Evolutionary conservation across 1,140 invertebrate genomes (phyloP).

Genomic region (Rhopalosiphum padi): DNA sequence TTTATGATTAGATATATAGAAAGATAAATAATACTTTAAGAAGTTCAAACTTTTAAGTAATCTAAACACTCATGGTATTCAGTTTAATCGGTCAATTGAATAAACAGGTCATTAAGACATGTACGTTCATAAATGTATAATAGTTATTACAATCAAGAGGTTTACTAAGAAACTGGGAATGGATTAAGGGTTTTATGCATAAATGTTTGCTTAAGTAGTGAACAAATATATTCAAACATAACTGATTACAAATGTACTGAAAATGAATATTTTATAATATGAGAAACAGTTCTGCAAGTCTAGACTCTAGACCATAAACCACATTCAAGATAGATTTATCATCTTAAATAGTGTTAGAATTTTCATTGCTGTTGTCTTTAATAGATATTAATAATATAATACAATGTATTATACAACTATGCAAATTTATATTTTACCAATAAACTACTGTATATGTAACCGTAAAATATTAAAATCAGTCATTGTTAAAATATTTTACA

Average conservation of each 20-base stretch:
- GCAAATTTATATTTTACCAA: slow-evolving; percentile 15
- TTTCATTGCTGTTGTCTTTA: not conserved
- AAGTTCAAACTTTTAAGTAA: not conserved
- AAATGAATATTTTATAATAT: slow-evolving; percentile 49
- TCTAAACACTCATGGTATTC: not conserved
- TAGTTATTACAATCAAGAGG: not conserved
- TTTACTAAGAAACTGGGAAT: not conserved
- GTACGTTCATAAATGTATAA: not conserved
- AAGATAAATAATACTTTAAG: not conserved
- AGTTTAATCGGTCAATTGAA: not conserved
- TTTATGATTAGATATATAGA: not conserved
- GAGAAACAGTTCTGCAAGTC: not conserved
- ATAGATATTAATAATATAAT: not conserved
- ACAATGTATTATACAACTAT: not conserved
- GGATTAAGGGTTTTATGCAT: not conserved
- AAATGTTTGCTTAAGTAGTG: not conserved
- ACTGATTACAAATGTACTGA: not conserved
- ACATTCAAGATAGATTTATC: not conserved
- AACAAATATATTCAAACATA: not conserved
- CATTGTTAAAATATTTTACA: no score
- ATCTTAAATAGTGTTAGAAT: not conserved
- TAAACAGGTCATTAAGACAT: not conserved
- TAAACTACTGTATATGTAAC: not conserved
- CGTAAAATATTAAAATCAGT: no score
- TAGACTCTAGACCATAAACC: slow-evolving; percentile 41